Conservation (phyloP, 1,140 invertebrate genomes). For the Heliconius melpomene region DNA sequence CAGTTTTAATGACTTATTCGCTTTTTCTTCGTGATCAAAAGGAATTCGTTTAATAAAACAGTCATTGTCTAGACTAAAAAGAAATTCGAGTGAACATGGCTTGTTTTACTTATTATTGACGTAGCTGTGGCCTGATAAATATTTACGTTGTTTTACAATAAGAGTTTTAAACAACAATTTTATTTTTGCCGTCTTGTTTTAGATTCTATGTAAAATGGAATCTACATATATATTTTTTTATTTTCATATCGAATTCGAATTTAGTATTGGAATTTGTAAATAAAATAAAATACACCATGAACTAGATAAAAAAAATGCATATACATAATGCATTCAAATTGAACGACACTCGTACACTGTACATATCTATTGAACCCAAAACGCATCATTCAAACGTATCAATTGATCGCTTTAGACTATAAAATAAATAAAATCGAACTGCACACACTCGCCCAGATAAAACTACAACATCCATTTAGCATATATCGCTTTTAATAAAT, state of each 20-base stretch:
- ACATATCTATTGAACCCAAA: conserved; percentile 7
- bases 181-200: not conserved
- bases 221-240: too few species aligned
- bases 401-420: conserved; percentile 12
- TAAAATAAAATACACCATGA: not conserved
- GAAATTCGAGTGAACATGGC: conserved; percentile 20
- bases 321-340: not conserved
- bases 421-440: not conserved
- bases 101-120: conserved; percentile 29
- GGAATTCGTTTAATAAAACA: conserved; percentile 41
- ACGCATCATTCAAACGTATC: conserved; percentile 12
- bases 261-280: not conserved
- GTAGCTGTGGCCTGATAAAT: conserved; percentile 13
- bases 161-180: not conserved
- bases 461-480: not conserved
- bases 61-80: conserved; percentile 38
- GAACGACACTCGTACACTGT: not conserved
- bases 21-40: conserved; percentile 50
- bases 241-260: not conserved
- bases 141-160: not conserved
- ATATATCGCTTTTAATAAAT: conserved; percentile 23
- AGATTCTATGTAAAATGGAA: not conserved
- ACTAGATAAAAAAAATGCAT: not conserved
- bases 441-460: not conserved
- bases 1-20: conserved; percentile 75